A percentile compares a stretch with the other conserved stretches of the same genome.
Conservation (phyloP, 2,113 vertebrate genomes). For the crab-eating macaque (Macaca fascicularis) region T2T-MFA8v1.1 NC_088377.1:127335001-127335500, state of each 20-base stretch:
- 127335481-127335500: neutral
- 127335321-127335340: neutral
- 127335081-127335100: neutral
- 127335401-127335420: neutral
- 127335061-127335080: neutral
- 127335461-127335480: neutral
- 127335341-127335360: neutral
- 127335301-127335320: neutral
- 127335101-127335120: neutral
- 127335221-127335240: neutral
- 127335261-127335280: neutral
- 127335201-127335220: conserved; percentile 1
- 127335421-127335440: neutral
- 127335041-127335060: neutral
- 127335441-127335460: neutral
- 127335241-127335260: neutral
- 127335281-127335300: neutral
- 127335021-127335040: neutral
- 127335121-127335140: neutral
- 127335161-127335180: neutral
- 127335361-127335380: neutral
- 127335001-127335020: neutral
- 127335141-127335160: neutral
- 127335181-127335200: neutral
- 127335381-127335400: neutral